phyloP scores from a whole-genome alignment of 2,113 vertebrate species.

The Equus przewalskii region DNA sequence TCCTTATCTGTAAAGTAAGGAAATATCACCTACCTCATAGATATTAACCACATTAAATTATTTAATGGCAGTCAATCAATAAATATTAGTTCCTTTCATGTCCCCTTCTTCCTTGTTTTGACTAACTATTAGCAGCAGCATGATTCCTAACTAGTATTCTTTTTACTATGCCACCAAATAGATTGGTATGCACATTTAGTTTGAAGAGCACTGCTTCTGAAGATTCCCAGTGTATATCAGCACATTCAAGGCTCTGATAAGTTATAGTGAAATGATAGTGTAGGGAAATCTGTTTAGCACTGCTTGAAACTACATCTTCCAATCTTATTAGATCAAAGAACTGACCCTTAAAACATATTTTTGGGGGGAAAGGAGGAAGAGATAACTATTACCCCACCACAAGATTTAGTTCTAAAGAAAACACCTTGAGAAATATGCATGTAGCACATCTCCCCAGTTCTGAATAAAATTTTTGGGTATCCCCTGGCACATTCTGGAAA shows the following conservation, averaged over 20 bases:
- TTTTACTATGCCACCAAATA: neutral
- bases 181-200: neutral
- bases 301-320: neutral
- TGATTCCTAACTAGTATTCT: neutral
- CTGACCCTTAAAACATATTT: neutral
- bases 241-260: neutral
- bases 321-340: neutral
- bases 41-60: neutral
- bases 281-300: neutral
- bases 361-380: neutral
- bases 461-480: neutral
- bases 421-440: neutral
- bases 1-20: neutral
- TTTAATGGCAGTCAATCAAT: neutral
- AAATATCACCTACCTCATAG: neutral
- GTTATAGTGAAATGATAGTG: neutral
- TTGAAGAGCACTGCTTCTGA: neutral
- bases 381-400: neutral
- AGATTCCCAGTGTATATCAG: neutral
- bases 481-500: neutral
- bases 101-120: neutral
- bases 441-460: neutral
- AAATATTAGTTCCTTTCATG: neutral
- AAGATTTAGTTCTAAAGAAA: neutral
- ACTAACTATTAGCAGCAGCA: neutral